Base-by-base conservation (phyloP, 2,113 vertebrate species). In the Megaleporinus macrocephalus region DNA sequence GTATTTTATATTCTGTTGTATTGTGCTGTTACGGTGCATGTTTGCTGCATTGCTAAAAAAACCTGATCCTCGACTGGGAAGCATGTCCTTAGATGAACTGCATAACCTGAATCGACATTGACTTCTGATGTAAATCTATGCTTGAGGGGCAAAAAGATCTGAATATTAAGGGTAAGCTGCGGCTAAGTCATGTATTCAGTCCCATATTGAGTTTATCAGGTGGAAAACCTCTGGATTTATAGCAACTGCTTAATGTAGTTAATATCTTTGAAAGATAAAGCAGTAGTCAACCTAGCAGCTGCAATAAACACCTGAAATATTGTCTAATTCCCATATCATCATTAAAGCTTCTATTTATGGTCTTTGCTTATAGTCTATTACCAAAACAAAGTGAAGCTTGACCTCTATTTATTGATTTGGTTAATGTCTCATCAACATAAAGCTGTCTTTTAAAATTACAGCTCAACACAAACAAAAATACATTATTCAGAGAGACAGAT, bases 381-480 rank as follows among this genome's bases (percentile, higher is more conserved):
- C 22, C 13, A 53, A 30, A 65, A 82, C n/a, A 68, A 61, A n/a
- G 4, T 14, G 2, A 41, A 68, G 55, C 6, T 63, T 82, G 22
- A 71, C 18, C n/a, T 24, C 12, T 61, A 26, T 24, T 24, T 61
- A 26, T 24, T 61, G 2, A 41, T 65, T 73, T 78, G 22, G 30
- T 57, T 71, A 69, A 55, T 41, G 33, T 73, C 76, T 57, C 69
- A 33, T 78, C 73, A 83, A 83, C 24, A 66, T 22, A 55, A 55
- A 51, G 49, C 20, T 55, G 53, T 55, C 16, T 22, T 55, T 55
- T 55, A 55, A 55, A 22, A 55, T 55, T 33, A 76, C 57, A 80
- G 53, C 26, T 51, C 73, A 41, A 63, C 41, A 47, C 74, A 77
- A 62, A 80, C 49, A 79, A 78, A 70, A 29, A 61, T 26, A 80